Base-by-base conservation (phyloP, 2,888 invertebrate genomes). In the Sylvicola cinctus region DNA sequence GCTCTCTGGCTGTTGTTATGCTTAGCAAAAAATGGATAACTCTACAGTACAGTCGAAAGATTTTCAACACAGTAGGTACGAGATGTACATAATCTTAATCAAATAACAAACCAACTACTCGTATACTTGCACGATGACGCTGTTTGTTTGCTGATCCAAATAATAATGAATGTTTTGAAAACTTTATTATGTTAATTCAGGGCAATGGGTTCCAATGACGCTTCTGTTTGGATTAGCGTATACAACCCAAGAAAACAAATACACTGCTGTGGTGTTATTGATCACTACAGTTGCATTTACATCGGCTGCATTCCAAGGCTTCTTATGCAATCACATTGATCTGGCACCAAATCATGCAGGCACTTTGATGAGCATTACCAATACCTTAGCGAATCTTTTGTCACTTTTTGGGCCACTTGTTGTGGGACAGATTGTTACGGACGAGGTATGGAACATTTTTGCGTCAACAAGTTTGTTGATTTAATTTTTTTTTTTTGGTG, bases 341-440 rank as follows among this genome's bases (percentile, higher is more conserved):
- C 55, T 77, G 28, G 68, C 75, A 4, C 74, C 75, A 1, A 72
- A 70, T 42, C 74, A 68, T 44, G 70, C 76, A 2, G 76, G 75
- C 2, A 65, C 68, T 3, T 54, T 76, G 43, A 74, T 76, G 73
- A 75, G 75, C 1, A 62, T 76, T 17, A 70, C 72, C 1, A 76
- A 76, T 49, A 65, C 69, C 6, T 46, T 65, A 4, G 67, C 73
- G 0, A 74, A 70, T 45, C 47, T 72, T 8, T 65, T 68, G 36
- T 70, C 72, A 1, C 63, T 76, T 32, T 45, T 72, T 10, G 71
- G 72, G 0, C 75, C 76, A 0, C 43, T 72, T 2, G 47, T 68
- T 4, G 69, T 70, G 0, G 67, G 68, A 1, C 49, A 60, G 5
- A 53, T 76, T 16, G 63, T 72, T 1, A 49, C 51, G 1, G 58